These are phyloP conservation scores for Decapterus maruadsi DNA, from an alignment of 2,797 vertebrate genomes.

Conservation along the genomic window DNA sequence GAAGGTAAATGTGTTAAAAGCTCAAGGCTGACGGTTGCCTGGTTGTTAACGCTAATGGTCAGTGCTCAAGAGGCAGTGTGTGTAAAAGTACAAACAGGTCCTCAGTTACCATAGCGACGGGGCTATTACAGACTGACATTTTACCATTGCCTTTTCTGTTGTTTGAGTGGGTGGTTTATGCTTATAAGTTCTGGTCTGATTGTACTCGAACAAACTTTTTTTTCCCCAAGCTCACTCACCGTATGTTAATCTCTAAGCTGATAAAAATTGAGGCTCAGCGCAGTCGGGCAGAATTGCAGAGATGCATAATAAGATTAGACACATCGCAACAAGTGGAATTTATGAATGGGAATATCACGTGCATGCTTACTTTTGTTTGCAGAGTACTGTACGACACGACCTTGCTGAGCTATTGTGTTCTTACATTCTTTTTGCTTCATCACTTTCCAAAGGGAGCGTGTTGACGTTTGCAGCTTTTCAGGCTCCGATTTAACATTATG, in stretches of 20 bases:
- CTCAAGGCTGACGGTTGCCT: constrained; percentile 37
- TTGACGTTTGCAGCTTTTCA: constrained; percentile 45
- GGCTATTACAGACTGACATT: constrained; percentile 66
- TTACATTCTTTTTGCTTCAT: constrained; percentile 47
- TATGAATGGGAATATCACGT: constrained; percentile 33
- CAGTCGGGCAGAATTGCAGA: constrained; percentile 13
- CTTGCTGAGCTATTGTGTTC: constrained; percentile 45
- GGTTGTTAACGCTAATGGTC: constrained; percentile 59
- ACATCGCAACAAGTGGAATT: constrained; percentile 8
- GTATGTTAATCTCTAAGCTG: constrained; percentile 30
- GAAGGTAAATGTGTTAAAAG: constrained; percentile 48
- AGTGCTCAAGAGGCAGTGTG: constrained; percentile 49
- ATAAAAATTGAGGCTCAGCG: neutral
- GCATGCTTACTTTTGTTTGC: constrained; percentile 9
- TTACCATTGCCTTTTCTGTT: constrained; percentile 48
- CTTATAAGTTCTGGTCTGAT: constrained; percentile 42
- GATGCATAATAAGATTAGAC: constrained; percentile 9
- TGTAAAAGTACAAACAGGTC: constrained; percentile 56
- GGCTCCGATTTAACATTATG: constrained; percentile 38
- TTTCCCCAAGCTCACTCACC: constrained; percentile 2
- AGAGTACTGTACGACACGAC: constrained; percentile 21
- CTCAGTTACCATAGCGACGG: constrained; percentile 76
- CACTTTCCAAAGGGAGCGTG: constrained; percentile 33
- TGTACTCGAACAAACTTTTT: constrained; percentile 48
- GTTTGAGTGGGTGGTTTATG: constrained; percentile 64